These are phyloP conservation scores for Crotalus helleri DNA, from an alignment of 2,113 vertebrate species.

Conservation along the genomic window DNA sequence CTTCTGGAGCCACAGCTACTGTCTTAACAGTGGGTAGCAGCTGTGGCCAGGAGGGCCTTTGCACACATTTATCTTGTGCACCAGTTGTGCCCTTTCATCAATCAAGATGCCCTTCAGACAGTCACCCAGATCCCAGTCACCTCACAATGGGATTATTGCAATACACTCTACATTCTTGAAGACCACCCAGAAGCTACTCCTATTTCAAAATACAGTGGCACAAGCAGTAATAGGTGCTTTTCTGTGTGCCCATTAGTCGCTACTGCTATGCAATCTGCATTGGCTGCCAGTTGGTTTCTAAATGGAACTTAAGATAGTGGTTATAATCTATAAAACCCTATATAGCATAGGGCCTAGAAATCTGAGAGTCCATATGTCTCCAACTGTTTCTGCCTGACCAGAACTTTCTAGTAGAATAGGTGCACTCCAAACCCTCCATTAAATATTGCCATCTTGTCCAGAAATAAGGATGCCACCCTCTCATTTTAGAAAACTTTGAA, in stretches of 20 bases:
- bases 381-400: not conserved
- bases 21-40: not conserved
- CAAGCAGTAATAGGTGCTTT: not conserved
- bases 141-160: not conserved
- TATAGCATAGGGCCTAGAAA: not conserved
- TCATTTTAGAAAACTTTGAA: not conserved
- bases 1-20: not conserved
- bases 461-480: not conserved
- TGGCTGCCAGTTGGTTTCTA: not conserved
- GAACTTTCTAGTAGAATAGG: not conserved
- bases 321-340: not conserved
- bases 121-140: not conserved
- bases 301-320: not conserved
- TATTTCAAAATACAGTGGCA: not conserved
- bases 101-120: not conserved
- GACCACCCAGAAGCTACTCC: not conserved
- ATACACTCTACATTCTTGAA: not conserved
- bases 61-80: not conserved
- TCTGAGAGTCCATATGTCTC: not conserved
- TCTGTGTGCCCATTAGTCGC: not conserved
- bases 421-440: not conserved
- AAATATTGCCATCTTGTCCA: not conserved
- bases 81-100: not conserved
- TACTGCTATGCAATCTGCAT: not conserved
- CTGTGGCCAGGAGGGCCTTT: not conserved